Percentiles rank a stretch among this genome's conserved stretches.
These are phyloP conservation scores for Xiphophorus birchmanni DNA, from an alignment of 2,797 vertebrate genomes.

Conservation along the genomic window DNA sequence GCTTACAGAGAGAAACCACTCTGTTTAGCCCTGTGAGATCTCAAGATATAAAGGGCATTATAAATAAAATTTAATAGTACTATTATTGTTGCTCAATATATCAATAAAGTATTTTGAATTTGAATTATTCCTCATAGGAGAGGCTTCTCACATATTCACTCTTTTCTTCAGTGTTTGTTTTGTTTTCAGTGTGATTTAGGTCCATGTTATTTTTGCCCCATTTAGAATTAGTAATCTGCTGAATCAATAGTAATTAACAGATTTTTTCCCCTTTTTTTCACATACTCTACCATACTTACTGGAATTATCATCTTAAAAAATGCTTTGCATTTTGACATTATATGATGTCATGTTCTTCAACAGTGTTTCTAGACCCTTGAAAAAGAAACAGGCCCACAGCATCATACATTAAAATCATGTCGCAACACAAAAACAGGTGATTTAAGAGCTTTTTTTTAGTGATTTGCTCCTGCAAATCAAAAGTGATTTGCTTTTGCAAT, in stretches of 20 bases:
- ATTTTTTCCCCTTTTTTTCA: not conserved
- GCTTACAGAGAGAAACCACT: not conserved
- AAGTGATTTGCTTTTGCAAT: too few species aligned
- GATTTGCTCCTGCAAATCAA: too few species aligned
- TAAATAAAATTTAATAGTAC: too few species aligned
- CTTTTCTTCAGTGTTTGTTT: not conserved
- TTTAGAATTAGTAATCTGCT: not conserved
- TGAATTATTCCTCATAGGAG: not conserved
- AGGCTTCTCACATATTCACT: not conserved
- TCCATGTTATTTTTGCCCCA: not conserved
- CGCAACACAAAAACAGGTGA: not conserved
- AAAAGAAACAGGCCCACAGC: not conserved
- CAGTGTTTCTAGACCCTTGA: not conserved
- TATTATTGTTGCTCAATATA: not conserved
- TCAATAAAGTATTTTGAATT: too few species aligned
- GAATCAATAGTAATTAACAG: not conserved
- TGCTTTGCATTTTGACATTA: not conserved
- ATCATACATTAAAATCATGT: not conserved
- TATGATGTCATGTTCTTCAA: not conserved
- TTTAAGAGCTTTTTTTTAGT: not conserved
- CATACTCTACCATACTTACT: not conserved
- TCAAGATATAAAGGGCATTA: too few species aligned
- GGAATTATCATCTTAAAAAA: not conserved
- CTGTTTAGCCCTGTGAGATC: too few species aligned
- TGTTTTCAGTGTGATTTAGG: not conserved